Conservation (phyloP, 2,888 invertebrate genomes). For the Formica aserva region DNA sequence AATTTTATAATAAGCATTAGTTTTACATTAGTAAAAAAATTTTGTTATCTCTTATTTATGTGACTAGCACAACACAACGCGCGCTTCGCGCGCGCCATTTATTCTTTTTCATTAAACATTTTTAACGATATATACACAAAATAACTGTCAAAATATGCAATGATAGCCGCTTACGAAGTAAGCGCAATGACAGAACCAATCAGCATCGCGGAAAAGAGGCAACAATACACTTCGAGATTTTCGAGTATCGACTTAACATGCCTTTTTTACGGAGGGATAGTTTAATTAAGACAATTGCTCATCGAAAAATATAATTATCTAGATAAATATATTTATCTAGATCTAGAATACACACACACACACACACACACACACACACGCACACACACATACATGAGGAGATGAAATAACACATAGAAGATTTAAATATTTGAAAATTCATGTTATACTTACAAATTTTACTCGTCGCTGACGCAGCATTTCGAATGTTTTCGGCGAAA, state of each 20-base stretch:
- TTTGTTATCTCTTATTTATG: neutral
- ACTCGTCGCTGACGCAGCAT: constrained; percentile 63
- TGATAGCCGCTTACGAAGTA: too few species aligned
- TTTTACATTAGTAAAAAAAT: neutral
- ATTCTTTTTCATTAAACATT: too few species aligned
- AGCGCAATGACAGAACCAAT: too few species aligned
- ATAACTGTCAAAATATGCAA: too few species aligned
- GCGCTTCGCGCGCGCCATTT: too few species aligned
- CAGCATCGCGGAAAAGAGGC: too few species aligned
- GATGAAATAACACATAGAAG: neutral
- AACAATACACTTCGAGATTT: too few species aligned
- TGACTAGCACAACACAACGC: too few species aligned
- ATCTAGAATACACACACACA: neutral
- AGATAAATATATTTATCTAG: neutral
- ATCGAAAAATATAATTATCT: neutral
- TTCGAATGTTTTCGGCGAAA: constrained; percentile 74
- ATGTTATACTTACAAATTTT: constrained; percentile 46
- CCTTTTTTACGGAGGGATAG: too few species aligned
- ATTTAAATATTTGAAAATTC: constrained; percentile 2
- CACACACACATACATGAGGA: neutral
- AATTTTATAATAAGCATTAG: neutral
- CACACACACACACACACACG: neutral
- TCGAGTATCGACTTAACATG: too few species aligned
- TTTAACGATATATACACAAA: too few species aligned
- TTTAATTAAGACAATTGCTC: neutral